Percentiles rank a stretch among this genome's conserved stretches.
Evolutionary conservation across 2,888 invertebrate species (phyloP).

Genomic region (Agonopterix arenella): DNA sequence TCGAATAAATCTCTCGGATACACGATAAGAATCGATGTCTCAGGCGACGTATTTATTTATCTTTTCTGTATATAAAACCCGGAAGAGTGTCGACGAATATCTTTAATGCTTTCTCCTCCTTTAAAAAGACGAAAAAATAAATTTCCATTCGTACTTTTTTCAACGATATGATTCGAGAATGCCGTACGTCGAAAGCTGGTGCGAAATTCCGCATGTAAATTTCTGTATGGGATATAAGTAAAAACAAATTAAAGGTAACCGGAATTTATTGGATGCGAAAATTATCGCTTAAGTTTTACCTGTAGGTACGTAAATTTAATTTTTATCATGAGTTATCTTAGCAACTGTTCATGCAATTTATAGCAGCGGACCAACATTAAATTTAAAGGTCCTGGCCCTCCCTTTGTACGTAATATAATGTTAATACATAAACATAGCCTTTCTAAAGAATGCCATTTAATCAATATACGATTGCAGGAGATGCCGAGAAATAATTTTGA

Average conservation of each 20-base stretch:
- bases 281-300: constrained; percentile 40
- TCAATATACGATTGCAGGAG: not conserved
- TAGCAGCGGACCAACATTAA: constrained; percentile 25
- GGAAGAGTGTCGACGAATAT: constrained; percentile 49
- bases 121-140: not conserved
- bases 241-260: constrained; percentile 32
- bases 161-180: constrained; percentile 22
- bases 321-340: constrained; percentile 44
- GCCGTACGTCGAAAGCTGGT: constrained; percentile 24
- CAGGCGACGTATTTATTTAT: constrained; percentile 69
- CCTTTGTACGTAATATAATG: constrained; percentile 19
- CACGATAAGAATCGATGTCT: constrained; percentile 74
- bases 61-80: constrained; percentile 46
- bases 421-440: constrained; percentile 16
- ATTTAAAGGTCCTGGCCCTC: constrained; percentile 26
- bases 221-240: constrained; percentile 2
- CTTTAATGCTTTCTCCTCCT: constrained; percentile 44
- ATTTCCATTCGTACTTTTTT: constrained; percentile 8
- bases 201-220: constrained; percentile 9
- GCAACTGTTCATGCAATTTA: constrained; percentile 30
- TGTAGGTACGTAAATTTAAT: constrained; percentile 40
- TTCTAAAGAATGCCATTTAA: constrained; percentile 5
- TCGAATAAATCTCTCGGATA: constrained; percentile 66
- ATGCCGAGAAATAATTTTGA: too few relatives aligned
- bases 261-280: constrained; percentile 41